phyloP scores from a whole-genome alignment of 2,113 vertebrate species.

The Cyprinodon variegatus region DNA sequence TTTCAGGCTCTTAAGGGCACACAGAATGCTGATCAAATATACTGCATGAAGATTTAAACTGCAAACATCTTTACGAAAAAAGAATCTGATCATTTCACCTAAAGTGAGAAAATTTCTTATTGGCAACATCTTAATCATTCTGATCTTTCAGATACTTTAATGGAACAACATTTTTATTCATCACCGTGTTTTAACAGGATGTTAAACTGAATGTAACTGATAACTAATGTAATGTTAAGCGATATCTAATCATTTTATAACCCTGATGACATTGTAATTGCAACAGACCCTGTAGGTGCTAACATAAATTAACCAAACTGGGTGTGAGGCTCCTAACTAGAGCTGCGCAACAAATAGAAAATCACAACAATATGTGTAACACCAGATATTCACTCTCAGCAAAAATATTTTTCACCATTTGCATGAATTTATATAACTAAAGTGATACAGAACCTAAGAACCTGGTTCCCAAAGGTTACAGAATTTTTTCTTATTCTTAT shows the following conservation, averaged over 20 bases:
- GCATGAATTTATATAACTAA: background rate
- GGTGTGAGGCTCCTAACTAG: too few species aligned
- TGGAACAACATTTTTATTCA: background rate
- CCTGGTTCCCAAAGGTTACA: too few species aligned
- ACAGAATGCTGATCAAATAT: constrained; percentile 7
- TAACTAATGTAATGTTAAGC: too few species aligned
- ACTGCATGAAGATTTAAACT: background rate
- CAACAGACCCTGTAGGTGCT: too few species aligned
- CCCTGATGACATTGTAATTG: too few species aligned
- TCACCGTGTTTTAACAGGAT: background rate
- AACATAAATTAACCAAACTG: too few species aligned
- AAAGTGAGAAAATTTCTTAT: background rate
- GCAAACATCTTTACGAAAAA: background rate
- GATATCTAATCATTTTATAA: too few species aligned
- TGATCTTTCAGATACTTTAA: background rate
- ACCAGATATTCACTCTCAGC: background rate
- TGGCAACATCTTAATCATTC: background rate
- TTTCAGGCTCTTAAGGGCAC: constrained; percentile 17
- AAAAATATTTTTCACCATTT: background rate
- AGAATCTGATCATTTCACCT: background rate
- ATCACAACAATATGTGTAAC: background rate
- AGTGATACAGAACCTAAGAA: too few species aligned
- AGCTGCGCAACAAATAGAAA: background rate
- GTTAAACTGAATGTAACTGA: background rate
- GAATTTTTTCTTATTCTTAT: too few species aligned